Conservation (phyloP, 2,888 invertebrate species). For the Cephus rjabovi region DNA sequence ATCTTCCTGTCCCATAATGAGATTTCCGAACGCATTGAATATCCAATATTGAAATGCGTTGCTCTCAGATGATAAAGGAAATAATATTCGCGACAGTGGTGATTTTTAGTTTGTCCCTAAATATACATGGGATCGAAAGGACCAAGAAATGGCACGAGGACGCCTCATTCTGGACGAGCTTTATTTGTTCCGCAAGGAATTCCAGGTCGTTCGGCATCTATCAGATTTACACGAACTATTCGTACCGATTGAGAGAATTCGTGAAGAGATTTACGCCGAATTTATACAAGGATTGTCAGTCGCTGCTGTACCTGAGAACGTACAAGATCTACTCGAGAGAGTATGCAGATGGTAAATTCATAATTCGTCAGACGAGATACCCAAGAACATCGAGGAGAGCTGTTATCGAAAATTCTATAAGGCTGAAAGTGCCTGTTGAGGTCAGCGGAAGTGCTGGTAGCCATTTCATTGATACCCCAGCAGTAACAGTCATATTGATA, state of each 20-base stretch:
- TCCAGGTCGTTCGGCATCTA: neutral
- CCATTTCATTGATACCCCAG: conserved; percentile 3
- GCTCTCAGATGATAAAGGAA: neutral
- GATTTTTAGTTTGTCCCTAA: neutral
- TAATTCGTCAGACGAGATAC: neutral
- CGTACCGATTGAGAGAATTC: neutral
- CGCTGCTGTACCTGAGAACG: neutral
- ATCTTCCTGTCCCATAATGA: neutral
- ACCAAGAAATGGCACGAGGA: neutral
- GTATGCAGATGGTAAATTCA: neutral
- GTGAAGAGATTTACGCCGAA: neutral
- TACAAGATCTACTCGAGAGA: neutral
- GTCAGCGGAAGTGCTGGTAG: neutral
- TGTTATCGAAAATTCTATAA: neutral
- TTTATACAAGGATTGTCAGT: neutral
- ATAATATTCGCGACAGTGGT: neutral
- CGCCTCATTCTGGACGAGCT: neutral
- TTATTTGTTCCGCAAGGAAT: neutral
- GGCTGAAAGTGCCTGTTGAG: neutral
- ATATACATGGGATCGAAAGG: neutral
- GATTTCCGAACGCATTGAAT: neutral
- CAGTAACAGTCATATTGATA: neutral
- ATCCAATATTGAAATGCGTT: neutral
- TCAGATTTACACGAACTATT: neutral
- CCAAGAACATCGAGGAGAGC: neutral